Evolutionary conservation across 1,140 invertebrate genomes (phyloP).

Genomic region (Atopsyche davidsoni): DNA sequence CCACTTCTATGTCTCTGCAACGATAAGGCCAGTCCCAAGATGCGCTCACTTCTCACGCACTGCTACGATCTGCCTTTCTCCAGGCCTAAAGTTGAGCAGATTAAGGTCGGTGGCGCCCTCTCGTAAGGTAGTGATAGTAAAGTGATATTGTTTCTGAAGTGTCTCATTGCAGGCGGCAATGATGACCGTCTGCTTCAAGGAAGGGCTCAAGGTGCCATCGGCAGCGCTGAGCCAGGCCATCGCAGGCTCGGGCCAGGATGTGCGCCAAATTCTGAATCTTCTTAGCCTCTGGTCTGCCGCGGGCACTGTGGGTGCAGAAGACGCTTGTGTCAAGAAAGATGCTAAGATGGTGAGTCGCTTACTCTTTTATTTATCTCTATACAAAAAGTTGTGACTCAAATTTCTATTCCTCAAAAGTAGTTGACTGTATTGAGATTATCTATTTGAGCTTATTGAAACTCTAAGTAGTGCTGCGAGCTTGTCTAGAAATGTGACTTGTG

Average conservation of each 20-base stretch:
- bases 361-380: too few relatives aligned
- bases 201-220: conserved; percentile 75
- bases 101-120: conserved; percentile 58
- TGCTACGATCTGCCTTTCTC: conserved; percentile 88
- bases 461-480: too few relatives aligned
- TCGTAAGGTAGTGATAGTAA: background rate
- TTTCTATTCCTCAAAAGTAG: too few relatives aligned
- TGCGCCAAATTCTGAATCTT: conserved; percentile 88
- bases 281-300: conserved; percentile 69
- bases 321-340: conserved; percentile 67
- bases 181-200: conserved; percentile 88
- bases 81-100: conserved; percentile 82
- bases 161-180: conserved; percentile 63
- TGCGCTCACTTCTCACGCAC: conserved; percentile 87
- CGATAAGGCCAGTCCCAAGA: conserved; percentile 90
- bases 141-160: background rate
- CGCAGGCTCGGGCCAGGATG: conserved; percentile 81
- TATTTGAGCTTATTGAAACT: too few relatives aligned
- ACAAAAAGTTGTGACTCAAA: too few relatives aligned
- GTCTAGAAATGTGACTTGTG: background rate
- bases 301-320: conserved; percentile 47
- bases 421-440: too few relatives aligned
- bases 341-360: conserved; percentile 61
- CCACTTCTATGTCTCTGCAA: conserved; percentile 99
- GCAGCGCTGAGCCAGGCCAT: conserved; percentile 81